A percentile compares a stretch with the other conserved stretches of the same genome.
phyloP scores from a whole-genome alignment of 2,797 vertebrate genomes.

The Lophius americanus region DNA sequence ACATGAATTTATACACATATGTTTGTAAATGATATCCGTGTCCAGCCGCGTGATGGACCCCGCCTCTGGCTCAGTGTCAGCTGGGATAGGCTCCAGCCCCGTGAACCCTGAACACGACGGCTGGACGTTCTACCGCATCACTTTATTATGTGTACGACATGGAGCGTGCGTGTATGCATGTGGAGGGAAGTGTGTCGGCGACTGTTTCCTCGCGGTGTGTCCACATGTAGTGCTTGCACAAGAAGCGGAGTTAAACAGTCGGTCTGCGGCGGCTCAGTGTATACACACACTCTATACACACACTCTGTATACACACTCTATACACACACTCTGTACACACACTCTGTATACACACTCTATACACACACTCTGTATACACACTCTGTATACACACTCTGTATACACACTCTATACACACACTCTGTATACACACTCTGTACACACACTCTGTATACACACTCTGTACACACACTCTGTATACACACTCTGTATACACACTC shows the following conservation, averaged over 20 bases:
- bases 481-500: constrained; percentile 23
- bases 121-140: no score
- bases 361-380: constrained; percentile 15
- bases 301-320: constrained; percentile 28
- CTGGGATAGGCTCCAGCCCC: no score
- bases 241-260: constrained; percentile 21
- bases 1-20: no score
- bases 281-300: constrained; percentile 14
- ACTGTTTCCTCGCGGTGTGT: background rate
- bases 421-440: constrained; percentile 8
- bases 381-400: constrained; percentile 26
- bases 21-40: no score
- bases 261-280: constrained; percentile 21
- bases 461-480: constrained; percentile 26
- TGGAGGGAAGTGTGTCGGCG: no score
- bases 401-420: constrained; percentile 28
- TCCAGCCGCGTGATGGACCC: no score
- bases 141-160: no score
- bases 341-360: constrained; percentile 6
- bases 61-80: no score
- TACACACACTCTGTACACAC: constrained; percentile 23
- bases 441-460: constrained; percentile 13
- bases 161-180: no score
- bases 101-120: no score
- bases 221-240: constrained; percentile 26